Evolutionary conservation across 2,113 vertebrate species (phyloP), one percentile per base, ranked within the genome.

Genomic region (Silurus glanis): DNA sequence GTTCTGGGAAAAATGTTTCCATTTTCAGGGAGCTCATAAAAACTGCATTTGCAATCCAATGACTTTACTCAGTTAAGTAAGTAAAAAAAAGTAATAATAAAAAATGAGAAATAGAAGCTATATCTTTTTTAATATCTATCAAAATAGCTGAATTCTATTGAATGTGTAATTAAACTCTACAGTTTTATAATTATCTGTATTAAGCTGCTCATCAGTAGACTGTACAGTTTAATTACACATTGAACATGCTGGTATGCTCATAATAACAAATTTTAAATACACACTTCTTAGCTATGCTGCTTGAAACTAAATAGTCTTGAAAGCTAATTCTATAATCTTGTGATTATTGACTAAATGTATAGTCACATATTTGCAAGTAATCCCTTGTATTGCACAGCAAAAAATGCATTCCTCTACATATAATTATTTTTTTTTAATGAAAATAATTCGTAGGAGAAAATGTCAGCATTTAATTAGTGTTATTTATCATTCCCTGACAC

Each of bases 391-490:
- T 69, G 9, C 19, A 9, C 3, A 21, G 10, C 19, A 69, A 55
- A 25, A 16, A 69, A 37, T 58, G 0, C 21, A 23, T 72, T 45
- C 9, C 17, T 56, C 5, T 74, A 74, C 8, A 74, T 59, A n/a
- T 55, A 83, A 53, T 83, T 45, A 23, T 1, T 58, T 37, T 58
- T 37, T 47, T 28, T 59, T 83, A 7, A 74, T 83, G 25, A 59
- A 58, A 72, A 74, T 47, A 21, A 83, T 74, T 23, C 2, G 74
- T 47, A 6, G 19, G 13, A 74, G 37, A 83, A 74, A 58, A 67
- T 16, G 23, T 28, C 6, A 79, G 14, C 25, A 56, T 85, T 66
- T 85, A 79, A 79, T 79, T 85, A 66, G 61, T 85, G 74, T 66
- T 76, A 79, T 78, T 85, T 62, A 55, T 78, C 72, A 55, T 78